Evolutionary conservation across 2,888 invertebrate genomes (phyloP).

Genomic region (Stenotaenia linearis): DNA sequence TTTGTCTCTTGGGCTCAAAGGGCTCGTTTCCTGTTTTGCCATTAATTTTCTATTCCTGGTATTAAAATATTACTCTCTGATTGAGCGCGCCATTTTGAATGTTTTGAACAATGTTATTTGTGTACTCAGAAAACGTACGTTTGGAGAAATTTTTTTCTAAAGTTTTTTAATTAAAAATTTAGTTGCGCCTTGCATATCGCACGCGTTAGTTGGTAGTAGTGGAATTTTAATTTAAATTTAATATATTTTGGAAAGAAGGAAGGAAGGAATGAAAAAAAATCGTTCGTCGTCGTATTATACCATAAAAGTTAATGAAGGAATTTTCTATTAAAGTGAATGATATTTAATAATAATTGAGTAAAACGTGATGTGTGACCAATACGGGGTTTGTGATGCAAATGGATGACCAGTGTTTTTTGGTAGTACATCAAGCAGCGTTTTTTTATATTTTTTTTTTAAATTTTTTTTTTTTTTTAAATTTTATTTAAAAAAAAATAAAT

Average conservation of each 20-base stretch:
- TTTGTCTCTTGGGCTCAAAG: conserved; percentile 31
- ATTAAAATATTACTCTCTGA: not conserved
- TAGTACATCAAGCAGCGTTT: conserved; percentile 21
- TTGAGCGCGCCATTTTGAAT: not conserved
- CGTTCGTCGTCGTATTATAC: not conserved
- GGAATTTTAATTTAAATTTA: not conserved
- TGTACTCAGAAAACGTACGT: not conserved
- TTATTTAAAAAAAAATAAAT: not conserved
- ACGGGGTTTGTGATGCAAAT: not conserved
- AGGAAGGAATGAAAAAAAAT: not conserved
- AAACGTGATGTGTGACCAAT: not conserved
- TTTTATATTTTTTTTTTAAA: not conserved
- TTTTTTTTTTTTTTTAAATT: not conserved
- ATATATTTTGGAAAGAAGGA: not conserved
- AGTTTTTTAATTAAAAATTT: not conserved
- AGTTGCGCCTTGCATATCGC: not conserved
- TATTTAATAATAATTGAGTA: not conserved
- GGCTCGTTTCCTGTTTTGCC: conserved; percentile 22
- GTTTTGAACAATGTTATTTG: not conserved
- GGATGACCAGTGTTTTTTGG: not conserved
- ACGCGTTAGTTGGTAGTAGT: not conserved
- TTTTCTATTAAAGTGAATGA: not conserved
- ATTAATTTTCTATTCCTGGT: not conserved
- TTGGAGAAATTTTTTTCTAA: not conserved
- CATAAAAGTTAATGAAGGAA: not conserved